phyloP scores from a whole-genome alignment of 2,797 vertebrate species.

The Gallinago stenura region DNA sequence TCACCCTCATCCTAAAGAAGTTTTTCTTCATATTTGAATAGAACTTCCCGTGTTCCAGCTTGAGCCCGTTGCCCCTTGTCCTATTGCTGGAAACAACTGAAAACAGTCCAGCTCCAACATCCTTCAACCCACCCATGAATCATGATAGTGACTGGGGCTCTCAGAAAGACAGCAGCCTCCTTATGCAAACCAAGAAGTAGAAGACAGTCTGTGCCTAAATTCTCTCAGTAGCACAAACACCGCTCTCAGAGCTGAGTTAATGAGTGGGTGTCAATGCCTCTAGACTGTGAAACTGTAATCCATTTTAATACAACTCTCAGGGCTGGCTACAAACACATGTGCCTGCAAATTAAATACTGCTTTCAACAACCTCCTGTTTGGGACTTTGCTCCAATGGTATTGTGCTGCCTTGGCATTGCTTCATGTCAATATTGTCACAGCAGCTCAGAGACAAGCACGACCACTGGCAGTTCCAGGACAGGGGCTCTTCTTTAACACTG shows the following conservation, averaged over 20 bases:
- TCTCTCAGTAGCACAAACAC: rapidly evolving
- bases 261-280: background rate
- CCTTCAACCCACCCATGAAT: background rate
- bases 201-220: background rate
- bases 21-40: no score
- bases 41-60: no score
- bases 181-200: background rate
- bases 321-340: background rate
- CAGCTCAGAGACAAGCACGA: background rate
- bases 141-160: background rate
- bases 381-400: slow-evolving; percentile 27
- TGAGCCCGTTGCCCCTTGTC: no score
- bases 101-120: no score
- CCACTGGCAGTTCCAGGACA: background rate
- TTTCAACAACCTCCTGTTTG: background rate
- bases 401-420: background rate
- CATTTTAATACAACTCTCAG: background rate
- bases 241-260: background rate
- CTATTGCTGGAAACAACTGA: no score
- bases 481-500: background rate
- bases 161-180: background rate
- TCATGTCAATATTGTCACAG: slow-evolving; percentile 57
- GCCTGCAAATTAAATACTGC: background rate
- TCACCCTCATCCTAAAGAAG: no score
- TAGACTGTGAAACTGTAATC: background rate